Evolutionary conservation across 2,888 invertebrate genomes (phyloP), one percentile per base, ranked within the genome.

Genomic region (Sycophila texana): DNA sequence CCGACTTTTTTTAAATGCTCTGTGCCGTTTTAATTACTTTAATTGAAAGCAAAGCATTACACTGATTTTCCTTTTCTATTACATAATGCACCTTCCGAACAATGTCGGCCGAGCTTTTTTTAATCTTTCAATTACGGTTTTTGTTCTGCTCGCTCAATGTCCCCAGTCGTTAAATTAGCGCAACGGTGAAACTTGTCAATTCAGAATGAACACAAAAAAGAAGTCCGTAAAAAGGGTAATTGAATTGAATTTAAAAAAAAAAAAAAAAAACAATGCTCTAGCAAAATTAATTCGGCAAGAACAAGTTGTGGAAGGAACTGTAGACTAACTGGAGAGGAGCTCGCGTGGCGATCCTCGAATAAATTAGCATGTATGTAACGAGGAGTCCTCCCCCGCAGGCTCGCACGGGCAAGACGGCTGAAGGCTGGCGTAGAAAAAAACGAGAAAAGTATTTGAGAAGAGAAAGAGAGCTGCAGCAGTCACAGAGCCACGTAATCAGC

Each of bases 321-420:
- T n/a, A n/a, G n/a, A n/a, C 0, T 5, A 16, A 13, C 22, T 74
- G 53, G 72, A 73, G 73, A 60, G 53, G 55, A 13, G 18, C 26
- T 67, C 60, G 74, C 53, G 39, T 63, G 55, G 55, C 74, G 71
- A 39, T 81, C 74, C 84, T 84, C 82, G 81, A 84, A 79, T 80
- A 39, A 85, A 85, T 85, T 85, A 84, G 84, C 85, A 84, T 85
- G 85, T 82, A 82, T 82, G 83, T 84, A 84, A 84, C 83, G 80
- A 84, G 83, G 82, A 81, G 82, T 68, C 72, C 49, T 76, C 65
- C 73, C 39, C 82, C 78, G 75, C 65, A 30, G 76, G 77, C 60
- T 65, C 57, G 47, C 5, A 26, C 14, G 0, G 39, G 39, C 39
- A 39, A 39, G 39, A 39, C 39, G 39, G 39, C 57, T 4, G 49